Percentiles rank a stretch among this genome's conserved stretches.
phyloP scores from a whole-genome alignment of 2,797 vertebrate genomes.

The Sarcoramphus papa region DNA sequence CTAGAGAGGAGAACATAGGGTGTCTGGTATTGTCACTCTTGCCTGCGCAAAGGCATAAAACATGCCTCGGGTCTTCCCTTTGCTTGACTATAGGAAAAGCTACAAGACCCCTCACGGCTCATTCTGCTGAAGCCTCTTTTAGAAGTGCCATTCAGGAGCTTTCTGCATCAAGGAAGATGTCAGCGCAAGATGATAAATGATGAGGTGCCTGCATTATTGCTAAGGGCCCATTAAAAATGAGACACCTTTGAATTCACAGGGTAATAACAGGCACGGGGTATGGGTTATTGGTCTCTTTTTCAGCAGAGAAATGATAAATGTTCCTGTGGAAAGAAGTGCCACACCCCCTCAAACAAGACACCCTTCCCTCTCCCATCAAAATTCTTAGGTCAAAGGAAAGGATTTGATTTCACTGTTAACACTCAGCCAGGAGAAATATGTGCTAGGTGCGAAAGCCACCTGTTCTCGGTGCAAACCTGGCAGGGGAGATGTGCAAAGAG shows the following conservation, averaged over 20 bases:
- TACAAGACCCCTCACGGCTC: neutral
- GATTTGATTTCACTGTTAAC: slow-evolving; percentile 63
- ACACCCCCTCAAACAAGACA: slow-evolving; percentile 21
- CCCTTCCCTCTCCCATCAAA: slow-evolving; percentile 38
- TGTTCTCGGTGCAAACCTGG: neutral
- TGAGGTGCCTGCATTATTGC: slow-evolving; percentile 16
- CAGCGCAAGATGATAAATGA: slow-evolving; percentile 36
- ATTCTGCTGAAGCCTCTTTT: slow-evolving; percentile 4
- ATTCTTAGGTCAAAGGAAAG: slow-evolving; percentile 49
- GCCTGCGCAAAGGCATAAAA: neutral
- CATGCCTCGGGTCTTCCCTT: neutral
- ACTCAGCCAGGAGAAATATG: slow-evolving; percentile 32
- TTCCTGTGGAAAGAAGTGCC: slow-evolving; percentile 35
- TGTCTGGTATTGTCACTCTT: neutral
- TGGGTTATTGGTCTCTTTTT: slow-evolving; percentile 45
- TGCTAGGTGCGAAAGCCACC: slow-evolving; percentile 52
- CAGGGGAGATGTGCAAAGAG: neutral
- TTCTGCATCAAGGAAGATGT: slow-evolving; percentile 25
- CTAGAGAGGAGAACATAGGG: neutral
- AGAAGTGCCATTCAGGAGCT: slow-evolving; percentile 34
- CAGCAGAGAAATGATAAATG: slow-evolving; percentile 62
- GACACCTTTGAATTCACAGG: slow-evolving; percentile 53
- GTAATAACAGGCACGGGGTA: slow-evolving; percentile 51
- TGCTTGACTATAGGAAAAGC: neutral
- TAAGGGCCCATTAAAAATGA: slow-evolving; percentile 57